Evolutionary conservation across 2,888 invertebrate species (phyloP).

Genomic region (Malthinus flaveolus): DNA sequence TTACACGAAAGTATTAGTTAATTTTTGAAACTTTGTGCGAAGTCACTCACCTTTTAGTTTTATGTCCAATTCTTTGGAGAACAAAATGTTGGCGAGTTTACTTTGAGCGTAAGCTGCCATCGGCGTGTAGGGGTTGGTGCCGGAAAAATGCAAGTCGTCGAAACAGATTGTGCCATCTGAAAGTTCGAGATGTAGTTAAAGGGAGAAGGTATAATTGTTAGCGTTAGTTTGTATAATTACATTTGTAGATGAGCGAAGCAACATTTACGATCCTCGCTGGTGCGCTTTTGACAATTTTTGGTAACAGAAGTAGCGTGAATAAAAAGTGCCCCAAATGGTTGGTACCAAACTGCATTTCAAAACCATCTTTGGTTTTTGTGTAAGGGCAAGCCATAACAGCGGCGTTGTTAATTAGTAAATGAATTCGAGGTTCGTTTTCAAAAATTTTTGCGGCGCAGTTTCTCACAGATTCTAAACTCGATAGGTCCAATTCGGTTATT

Average conservation of each 20-base stretch:
- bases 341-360: slow-evolving; percentile 68
- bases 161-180: not conserved
- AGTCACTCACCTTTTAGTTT: not conserved
- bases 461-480: slow-evolving; percentile 51
- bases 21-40: too few relatives aligned
- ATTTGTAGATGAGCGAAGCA: slow-evolving; percentile 49
- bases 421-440: slow-evolving; percentile 58
- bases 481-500: slow-evolving; percentile 54
- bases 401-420: slow-evolving; percentile 71
- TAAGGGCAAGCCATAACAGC: slow-evolving; percentile 69
- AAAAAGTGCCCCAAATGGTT: slow-evolving; percentile 61
- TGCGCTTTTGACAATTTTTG: slow-evolving; percentile 57
- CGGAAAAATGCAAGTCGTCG: not conserved
- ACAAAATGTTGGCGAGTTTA: not conserved
- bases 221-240: slow-evolving; percentile 36
- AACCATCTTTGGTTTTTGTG: slow-evolving; percentile 63
- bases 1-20: not conserved
- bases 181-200: not conserved
- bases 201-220: too few relatives aligned
- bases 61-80: not conserved
- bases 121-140: not conserved
- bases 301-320: slow-evolving; percentile 53
- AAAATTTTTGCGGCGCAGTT: slow-evolving; percentile 55
- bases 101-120: not conserved
- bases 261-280: slow-evolving; percentile 58